Evolutionary conservation across 2,888 invertebrate genomes (phyloP).

Genomic region (Colostygia pectinataria): DNA sequence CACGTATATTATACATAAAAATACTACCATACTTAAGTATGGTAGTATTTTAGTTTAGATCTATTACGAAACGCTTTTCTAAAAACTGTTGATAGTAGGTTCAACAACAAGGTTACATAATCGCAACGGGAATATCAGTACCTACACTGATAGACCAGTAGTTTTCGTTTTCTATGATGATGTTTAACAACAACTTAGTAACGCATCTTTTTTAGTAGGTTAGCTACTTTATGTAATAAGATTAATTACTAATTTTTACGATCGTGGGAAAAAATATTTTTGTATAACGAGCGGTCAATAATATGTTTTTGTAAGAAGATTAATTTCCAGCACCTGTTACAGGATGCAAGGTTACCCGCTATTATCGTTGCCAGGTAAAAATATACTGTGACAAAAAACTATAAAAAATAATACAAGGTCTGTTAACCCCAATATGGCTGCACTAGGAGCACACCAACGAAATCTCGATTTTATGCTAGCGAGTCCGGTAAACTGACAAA

Average conservation of each 20-base stretch:
- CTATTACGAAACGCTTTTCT: no score
- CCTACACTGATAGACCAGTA: no score
- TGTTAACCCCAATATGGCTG: background rate
- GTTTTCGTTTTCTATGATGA: no score
- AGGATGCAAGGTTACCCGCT: constrained; percentile 45
- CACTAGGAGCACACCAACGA: background rate
- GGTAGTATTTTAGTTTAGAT: no score
- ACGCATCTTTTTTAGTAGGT: no score
- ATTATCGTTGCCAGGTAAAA: constrained; percentile 65
- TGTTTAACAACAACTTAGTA: no score
- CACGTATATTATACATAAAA: no score
- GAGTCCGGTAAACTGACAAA: no score
- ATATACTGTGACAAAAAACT: constrained; percentile 42
- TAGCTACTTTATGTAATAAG: background rate
- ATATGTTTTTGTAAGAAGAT: constrained; percentile 45
- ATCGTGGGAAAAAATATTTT: constrained; percentile 69
- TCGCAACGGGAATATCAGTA: no score
- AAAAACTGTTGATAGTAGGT: no score
- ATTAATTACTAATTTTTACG: constrained; percentile 14
- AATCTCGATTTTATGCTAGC: constrained; percentile 20
- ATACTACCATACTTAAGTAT: no score
- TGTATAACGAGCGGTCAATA: constrained; percentile 49
- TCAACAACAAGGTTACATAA: no score
- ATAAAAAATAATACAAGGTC: constrained; percentile 5
- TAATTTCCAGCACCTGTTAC: constrained; percentile 67